Evolutionary conservation across 2,888 invertebrate genomes (phyloP).

Genomic region (Criorhina ranunculi): DNA sequence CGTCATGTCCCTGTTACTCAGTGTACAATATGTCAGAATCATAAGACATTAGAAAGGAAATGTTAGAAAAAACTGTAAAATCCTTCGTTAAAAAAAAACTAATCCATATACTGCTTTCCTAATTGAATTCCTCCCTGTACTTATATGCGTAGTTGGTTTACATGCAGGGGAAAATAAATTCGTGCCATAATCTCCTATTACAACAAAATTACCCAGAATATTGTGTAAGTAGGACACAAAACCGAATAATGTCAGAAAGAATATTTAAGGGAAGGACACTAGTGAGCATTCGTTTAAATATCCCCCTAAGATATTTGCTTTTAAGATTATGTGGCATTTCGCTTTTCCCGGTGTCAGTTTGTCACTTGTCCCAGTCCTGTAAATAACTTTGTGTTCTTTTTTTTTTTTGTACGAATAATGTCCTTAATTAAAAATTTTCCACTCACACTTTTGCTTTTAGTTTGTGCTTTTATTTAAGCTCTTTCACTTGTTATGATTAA

Average conservation of each 20-base stretch:
- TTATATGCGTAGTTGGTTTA: neutral
- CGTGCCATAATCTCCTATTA: neutral
- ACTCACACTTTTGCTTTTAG: slow-evolving; percentile 19
- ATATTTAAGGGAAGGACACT: slow-evolving; percentile 25
- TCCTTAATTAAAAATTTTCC: slow-evolving; percentile 34
- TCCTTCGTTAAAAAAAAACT: no score
- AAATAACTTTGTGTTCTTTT: slow-evolving; percentile 3
- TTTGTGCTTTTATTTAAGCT: slow-evolving; percentile 28
- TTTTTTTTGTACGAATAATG: slow-evolving; percentile 34
- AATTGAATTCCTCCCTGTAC: slow-evolving; percentile 4
- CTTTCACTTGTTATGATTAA: slow-evolving; percentile 24
- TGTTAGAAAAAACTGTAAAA: no score
- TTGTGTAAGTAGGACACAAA: neutral
- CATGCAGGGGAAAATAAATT: neutral
- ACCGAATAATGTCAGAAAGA: neutral
- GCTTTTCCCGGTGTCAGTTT: slow-evolving; percentile 20
- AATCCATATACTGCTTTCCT: neutral
- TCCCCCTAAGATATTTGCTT: slow-evolving; percentile 39
- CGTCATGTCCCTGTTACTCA: no score
- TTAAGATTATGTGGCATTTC: slow-evolving; percentile 37
- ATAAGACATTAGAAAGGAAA: no score
- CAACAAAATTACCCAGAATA: slow-evolving; percentile 6
- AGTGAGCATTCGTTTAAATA: slow-evolving; percentile 1
- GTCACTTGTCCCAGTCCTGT: slow-evolving; percentile 1
- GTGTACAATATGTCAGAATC: no score